Base-by-base conservation (phyloP, 2,797 vertebrate species). In the Dipus sagitta region DNA sequence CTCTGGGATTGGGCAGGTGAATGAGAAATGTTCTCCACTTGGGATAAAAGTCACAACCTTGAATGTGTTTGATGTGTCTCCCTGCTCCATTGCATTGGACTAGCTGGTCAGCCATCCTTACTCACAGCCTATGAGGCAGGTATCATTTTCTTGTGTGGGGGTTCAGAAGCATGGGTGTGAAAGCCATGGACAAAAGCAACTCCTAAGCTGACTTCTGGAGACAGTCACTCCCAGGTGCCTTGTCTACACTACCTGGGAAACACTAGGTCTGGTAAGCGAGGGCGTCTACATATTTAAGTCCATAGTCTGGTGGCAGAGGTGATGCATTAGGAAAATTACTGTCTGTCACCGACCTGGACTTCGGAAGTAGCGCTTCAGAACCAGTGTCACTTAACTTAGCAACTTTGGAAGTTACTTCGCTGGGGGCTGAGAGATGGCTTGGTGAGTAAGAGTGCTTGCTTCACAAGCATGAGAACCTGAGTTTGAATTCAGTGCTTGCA, bases 61-160 rank as follows among this genome's bases (percentile, higher is more conserved):
- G n/a, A 9, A 10, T 4, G n/a, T 42, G 10, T 7, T 38, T n/a
- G 38, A 67, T 34, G 24, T 67, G 26, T 78, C 30, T n/a, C 8
- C 26, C 15, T 26, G 18, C 8, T 2, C 6, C 21, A 6, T 1
- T 20, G 15, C 26, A 14, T 1, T 5, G 4, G 8, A 8, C 2
- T 12, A 67, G 24, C 17, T 47, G 28, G 34, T 3, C 1, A 20
- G 13, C 11, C 8, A 26, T n/a, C 14, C 20, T 82, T 8, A 42
- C 15, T n/a, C 4, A 0, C 10, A 18, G 47, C 28, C 4, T 65
- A 34, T 3, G 67, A 42, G 34, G 5, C 9, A 75, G 47, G 42
- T 76, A n/a, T 24, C 7, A 7, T 18, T 77, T 67, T 76, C 24
- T 21, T 38, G 42, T 26, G 14, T 1, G 30, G 88, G 28, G 60